Percentiles rank a stretch among this genome's conserved stretches.
Conservation (phyloP, 2,888 invertebrate species). For the Pycnomerus fuliginosus region DNA sequence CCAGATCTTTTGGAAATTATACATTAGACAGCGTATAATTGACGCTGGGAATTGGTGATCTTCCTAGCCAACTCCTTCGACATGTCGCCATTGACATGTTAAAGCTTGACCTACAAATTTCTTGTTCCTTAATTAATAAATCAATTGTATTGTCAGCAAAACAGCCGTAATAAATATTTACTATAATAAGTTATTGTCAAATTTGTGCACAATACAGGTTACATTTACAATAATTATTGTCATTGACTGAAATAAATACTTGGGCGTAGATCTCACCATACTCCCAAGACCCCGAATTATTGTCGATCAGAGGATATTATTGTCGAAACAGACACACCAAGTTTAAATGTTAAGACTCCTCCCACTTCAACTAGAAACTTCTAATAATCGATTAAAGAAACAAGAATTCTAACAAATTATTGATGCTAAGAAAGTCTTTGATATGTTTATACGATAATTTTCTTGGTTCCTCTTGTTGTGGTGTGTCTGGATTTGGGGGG, state of each 20-base stretch:
- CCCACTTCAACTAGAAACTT: background rate
- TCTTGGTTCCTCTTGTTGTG: constrained; percentile 20
- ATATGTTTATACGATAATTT: constrained; percentile 26
- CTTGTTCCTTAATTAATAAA: constrained; percentile 9
- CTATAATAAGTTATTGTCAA: constrained; percentile 39
- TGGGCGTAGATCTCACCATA: too few species aligned
- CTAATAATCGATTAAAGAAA: background rate
- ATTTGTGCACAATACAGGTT: constrained; percentile 35
- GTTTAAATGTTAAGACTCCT: too few species aligned
- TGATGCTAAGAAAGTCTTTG: constrained; percentile 13
- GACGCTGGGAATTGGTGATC: too few species aligned
- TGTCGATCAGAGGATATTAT: background rate
- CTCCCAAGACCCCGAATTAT: too few species aligned
- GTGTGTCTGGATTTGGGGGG: background rate
- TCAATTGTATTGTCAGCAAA: constrained; percentile 24
- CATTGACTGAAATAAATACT: constrained; percentile 6
- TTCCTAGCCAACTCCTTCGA: too few species aligned
- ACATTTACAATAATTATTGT: constrained; percentile 18
- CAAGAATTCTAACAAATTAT: background rate
- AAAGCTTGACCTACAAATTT: constrained; percentile 1
- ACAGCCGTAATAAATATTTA: constrained; percentile 30
- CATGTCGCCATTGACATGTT: too few species aligned
- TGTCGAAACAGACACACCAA: too few species aligned
- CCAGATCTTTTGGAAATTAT: too few species aligned
- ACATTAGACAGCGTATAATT: too few species aligned